Base-by-base conservation (phyloP, 2,888 invertebrate species). In the Ryuthela nishihirai region DNA sequence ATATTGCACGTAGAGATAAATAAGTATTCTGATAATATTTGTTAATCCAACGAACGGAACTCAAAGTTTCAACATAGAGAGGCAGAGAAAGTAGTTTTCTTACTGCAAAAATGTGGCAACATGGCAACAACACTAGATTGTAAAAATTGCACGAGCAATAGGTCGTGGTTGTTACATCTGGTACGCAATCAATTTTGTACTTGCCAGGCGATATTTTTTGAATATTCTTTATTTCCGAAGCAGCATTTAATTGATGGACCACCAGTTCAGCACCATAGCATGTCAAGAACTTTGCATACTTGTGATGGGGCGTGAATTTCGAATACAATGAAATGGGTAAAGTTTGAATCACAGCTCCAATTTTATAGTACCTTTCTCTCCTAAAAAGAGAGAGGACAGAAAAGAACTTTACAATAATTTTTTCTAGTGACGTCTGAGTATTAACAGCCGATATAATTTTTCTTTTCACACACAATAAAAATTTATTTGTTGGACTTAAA, bases 121-220 rank as follows among this genome's bases (percentile, higher is more conserved):
- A 54, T 21, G 54, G 54, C 4, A 54, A 23, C 29, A 26, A 34
- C 23, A 54, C 25, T 18, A 38, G 20, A n/a, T 35, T 34, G 29
- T 46, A 42, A 38, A 54, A 47, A 26, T 38, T 43, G n/a, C 54
- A 54, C 42, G 47, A 54, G 21, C 54, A 54, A 20, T 40, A 24
- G 40, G 17, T 47, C 9, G 15, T 42, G 10, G 29, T 47, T 20
- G 36, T 35, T 35, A 54, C 21, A 29, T 21, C 15, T 12, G 29
- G 12, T 29, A 9, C 9, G 29, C 12, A 29, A 54, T 35, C 21
- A 12, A 43, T 15, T 15, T 18, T 29, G 35, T 54, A 54, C n/a
- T 41, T 54, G 4, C 29, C 42, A 29, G 18, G 32, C 10, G 41
- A 35, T 21, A 54, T 15, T 36, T 43, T 54, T 5, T 41, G 35